Evolutionary conservation across 2,888 invertebrate species (phyloP).

Genomic region (Ochropleura plecta): DNA sequence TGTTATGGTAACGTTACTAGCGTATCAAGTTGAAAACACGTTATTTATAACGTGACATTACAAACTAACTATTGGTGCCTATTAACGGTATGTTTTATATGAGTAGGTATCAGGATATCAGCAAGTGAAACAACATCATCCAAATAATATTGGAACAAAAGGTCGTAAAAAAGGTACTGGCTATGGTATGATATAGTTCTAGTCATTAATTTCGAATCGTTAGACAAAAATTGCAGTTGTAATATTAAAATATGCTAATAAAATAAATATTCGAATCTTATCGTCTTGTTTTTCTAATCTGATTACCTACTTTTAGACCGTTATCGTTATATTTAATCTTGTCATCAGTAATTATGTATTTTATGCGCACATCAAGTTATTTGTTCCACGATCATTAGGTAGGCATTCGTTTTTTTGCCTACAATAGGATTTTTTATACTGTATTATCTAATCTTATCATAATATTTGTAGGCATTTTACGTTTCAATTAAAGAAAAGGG

Average conservation of each 20-base stretch:
- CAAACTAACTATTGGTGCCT: slow-evolving; percentile 1
- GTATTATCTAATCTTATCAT: slow-evolving; percentile 47
- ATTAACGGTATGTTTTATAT: slow-evolving; percentile 9
- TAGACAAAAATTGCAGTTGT: not conserved
- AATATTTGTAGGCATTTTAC: slow-evolving; percentile 14
- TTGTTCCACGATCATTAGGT: slow-evolving; percentile 15
- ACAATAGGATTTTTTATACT: slow-evolving; percentile 17
- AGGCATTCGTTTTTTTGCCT: slow-evolving; percentile 14
- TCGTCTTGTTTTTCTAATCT: slow-evolving; percentile 11
- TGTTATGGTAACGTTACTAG: slow-evolving; percentile 11
- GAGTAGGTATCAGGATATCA: no score
- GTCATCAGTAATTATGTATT: slow-evolving; percentile 40
- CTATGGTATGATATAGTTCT: not conserved
- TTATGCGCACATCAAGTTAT: slow-evolving; percentile 2
- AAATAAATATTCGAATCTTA: slow-evolving; percentile 23
- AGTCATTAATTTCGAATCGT: not conserved
- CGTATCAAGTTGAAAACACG: slow-evolving; percentile 29
- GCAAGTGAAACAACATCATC: slow-evolving; percentile 6
- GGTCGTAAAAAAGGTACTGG: slow-evolving; percentile 26
- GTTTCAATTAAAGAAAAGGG: slow-evolving; percentile 41
- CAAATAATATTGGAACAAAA: slow-evolving; percentile 22
- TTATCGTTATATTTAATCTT: slow-evolving; percentile 29
- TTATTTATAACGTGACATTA: slow-evolving; percentile 22
- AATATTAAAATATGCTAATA: not conserved
- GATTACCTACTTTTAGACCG: slow-evolving; percentile 15